Percentiles rank a stretch among this genome's conserved stretches.
phyloP scores from a whole-genome alignment of 2,113 vertebrate genomes.

The Apodemus sylvaticus region DNA sequence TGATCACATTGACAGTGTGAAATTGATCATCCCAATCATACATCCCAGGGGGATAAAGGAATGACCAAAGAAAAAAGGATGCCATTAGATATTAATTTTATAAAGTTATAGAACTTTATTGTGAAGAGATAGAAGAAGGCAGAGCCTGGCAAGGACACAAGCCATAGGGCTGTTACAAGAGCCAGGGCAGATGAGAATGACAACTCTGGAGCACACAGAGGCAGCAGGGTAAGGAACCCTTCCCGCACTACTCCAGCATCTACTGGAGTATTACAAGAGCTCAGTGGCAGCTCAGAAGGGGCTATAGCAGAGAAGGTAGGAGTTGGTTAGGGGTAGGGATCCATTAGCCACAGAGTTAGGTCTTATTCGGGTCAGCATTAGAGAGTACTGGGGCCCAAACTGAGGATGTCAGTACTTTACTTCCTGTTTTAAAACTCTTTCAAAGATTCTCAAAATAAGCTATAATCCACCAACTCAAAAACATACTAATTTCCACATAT shows the following conservation, averaged over 20 bases:
- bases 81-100: conserved; percentile 14
- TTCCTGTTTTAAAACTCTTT: conserved; percentile 34
- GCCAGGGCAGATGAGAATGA: not conserved
- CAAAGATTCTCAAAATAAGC: conserved; percentile 11
- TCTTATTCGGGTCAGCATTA: not conserved
- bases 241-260: not conserved
- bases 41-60: not conserved
- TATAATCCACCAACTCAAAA: conserved; percentile 19
- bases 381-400: not conserved
- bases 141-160: not conserved
- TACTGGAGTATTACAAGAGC: not conserved
- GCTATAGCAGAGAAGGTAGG: not conserved
- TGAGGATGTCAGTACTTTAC: not conserved
- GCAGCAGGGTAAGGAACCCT: not conserved
- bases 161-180: not conserved
- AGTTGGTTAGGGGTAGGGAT: not conserved
- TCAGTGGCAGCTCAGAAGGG: not conserved
- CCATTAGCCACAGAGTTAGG: not conserved
- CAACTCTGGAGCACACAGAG: too few species aligned
- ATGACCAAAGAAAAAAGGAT: not conserved
- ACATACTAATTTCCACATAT: not conserved
- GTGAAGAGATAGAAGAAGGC: not conserved
- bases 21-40: not conserved
- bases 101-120: not conserved
- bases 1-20: not conserved